Evolutionary conservation across 2,113 vertebrate genomes (phyloP).

Genomic region (Ceyx melanurus): DNA sequence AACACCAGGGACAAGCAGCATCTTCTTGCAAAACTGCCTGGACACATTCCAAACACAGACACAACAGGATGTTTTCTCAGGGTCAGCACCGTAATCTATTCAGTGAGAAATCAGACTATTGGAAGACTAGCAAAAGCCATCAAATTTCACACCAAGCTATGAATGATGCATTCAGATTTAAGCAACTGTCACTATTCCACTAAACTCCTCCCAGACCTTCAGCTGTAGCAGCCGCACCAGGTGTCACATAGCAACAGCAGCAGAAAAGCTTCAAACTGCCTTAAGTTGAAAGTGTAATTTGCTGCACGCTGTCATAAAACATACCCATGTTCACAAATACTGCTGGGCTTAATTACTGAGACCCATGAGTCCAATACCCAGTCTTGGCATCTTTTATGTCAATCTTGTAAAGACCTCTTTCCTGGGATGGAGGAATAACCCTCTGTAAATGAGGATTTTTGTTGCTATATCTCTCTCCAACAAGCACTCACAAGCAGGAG

Average conservation of each 20-base stretch:
- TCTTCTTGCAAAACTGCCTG: background rate
- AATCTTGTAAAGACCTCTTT: background rate
- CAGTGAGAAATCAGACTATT: background rate
- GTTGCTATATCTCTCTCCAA: background rate
- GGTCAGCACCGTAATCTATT: background rate
- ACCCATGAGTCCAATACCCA: background rate
- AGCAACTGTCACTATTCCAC: background rate
- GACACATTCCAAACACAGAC: background rate
- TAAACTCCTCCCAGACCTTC: fast-evolving
- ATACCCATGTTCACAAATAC: fast-evolving
- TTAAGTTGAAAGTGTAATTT: background rate
- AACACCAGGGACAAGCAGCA: background rate
- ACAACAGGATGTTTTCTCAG: background rate
- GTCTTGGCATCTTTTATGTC: background rate
- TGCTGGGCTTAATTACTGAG: background rate
- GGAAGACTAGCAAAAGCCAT: background rate
- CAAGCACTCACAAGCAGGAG: background rate
- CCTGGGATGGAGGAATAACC: background rate
- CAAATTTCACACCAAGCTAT: background rate
- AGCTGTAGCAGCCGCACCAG: background rate
- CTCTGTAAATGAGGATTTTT: background rate
- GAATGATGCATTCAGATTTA: background rate
- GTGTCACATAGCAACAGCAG: background rate
- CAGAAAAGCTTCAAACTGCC: background rate
- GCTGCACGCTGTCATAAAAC: background rate